These are phyloP conservation scores for Oreochromis spilurus DNA, from an alignment of 2,113 vertebrate species.

Conservation along the genomic window DNA sequence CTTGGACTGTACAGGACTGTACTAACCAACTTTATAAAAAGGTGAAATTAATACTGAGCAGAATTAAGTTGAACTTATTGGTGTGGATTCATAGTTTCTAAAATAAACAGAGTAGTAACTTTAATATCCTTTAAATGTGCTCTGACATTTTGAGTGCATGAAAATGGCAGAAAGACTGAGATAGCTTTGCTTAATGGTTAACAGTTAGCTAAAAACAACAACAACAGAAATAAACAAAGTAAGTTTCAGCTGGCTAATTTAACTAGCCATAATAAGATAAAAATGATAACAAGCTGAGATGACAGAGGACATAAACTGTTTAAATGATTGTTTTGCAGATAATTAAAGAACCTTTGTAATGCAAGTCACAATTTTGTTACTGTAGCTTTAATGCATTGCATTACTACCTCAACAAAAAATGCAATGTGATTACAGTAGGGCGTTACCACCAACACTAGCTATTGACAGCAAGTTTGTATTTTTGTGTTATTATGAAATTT, in stretches of 20 bases:
- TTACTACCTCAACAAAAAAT: neutral
- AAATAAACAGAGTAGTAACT: neutral
- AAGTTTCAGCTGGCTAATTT: neutral
- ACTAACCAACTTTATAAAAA: neutral
- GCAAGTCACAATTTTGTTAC: neutral
- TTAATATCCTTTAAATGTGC: neutral
- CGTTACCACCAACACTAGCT: neutral
- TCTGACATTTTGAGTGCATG: neutral
- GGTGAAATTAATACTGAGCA: neutral
- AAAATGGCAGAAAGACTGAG: neutral
- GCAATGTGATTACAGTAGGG: accelerated
- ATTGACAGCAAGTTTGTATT: accelerated
- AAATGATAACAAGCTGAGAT: neutral
- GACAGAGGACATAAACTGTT: neutral
- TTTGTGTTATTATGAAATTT: neutral
- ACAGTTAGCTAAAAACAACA: neutral
- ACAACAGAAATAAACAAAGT: neutral
- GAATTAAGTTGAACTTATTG: neutral
- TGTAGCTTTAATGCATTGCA: neutral
- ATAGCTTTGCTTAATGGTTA: neutral
- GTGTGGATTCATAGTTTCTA: neutral
- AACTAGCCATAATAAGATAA: neutral
- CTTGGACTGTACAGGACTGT: neutral
- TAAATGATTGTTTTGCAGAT: neutral
- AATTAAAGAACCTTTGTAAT: neutral